Evolutionary conservation across 1,140 invertebrate species (phyloP).

Genomic region (Scaptomyza hsui): DNA sequence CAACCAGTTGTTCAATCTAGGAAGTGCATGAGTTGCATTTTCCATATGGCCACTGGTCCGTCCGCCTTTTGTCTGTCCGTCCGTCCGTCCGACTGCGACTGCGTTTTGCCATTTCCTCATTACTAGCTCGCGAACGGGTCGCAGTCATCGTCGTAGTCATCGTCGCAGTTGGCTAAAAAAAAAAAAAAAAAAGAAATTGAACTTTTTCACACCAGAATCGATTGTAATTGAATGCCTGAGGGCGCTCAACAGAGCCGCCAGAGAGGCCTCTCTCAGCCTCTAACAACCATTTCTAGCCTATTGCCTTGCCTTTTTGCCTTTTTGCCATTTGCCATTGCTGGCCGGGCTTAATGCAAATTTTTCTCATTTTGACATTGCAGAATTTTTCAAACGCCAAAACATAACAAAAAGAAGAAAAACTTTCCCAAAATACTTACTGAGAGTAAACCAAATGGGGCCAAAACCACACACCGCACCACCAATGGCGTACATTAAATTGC

Average conservation of each 20-base stretch:
- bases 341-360: constrained; percentile 69
- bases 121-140: constrained; percentile 74
- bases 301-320: constrained; percentile 18
- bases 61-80: constrained; percentile 10
- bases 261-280: constrained; percentile 26
- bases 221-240: constrained; percentile 82
- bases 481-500: constrained; percentile 82
- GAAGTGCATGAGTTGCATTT: constrained; percentile 82
- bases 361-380: constrained; percentile 73
- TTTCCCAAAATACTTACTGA: constrained; percentile 48
- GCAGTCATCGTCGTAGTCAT: constrained; percentile 56
- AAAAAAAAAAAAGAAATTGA: constrained; percentile 70
- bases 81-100: constrained; percentile 37
- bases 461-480: constrained; percentile 55
- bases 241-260: constrained; percentile 44
- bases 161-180: constrained; percentile 53
- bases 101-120: constrained; percentile 82
- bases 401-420: too few species aligned
- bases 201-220: constrained; percentile 83
- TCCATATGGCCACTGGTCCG: constrained; percentile 69
- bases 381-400: constrained; percentile 72
- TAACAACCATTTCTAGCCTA: constrained; percentile 21
- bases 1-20: constrained; percentile 82
- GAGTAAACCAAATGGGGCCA: constrained; percentile 58
- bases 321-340: constrained; percentile 20